Evolutionary conservation across 2,888 invertebrate species (phyloP), one percentile per base, ranked within the genome.

Genomic region (Caenorhabditis becei): DNA sequence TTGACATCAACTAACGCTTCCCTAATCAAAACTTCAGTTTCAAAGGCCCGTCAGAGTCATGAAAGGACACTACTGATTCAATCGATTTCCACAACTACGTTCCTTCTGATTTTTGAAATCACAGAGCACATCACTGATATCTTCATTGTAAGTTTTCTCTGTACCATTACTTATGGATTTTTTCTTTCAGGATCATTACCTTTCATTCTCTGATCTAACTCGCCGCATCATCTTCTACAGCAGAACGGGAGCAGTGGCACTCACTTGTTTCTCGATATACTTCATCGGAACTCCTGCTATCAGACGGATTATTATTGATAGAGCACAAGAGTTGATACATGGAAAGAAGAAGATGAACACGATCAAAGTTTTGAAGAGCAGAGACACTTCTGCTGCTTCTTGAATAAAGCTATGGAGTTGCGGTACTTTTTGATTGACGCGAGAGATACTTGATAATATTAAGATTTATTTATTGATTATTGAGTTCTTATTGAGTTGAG

Each of bases 1-100:
- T 62, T n/a, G 20, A 26, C 7, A 35, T n/a, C n/a, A n/a, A n/a
- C n/a, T n/a, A n/a, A n/a, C n/a, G n/a, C n/a, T n/a, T n/a, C n/a
- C n/a, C n/a, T n/a, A n/a, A n/a, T n/a, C n/a, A n/a, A n/a, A n/a
- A n/a, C n/a, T n/a, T n/a, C 54, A 71, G 71, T 58, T 11, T 18
- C 59, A 26, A 69, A 49, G 47, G 41, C 58, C 23, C 59, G 59
- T 10, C 58, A 49, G 23, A 71, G 62, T 16, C 62, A 56, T 16
- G 71, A 71, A n/a, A 53, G 44, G 8, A 47, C 71, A 2, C 28
- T 71, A 7, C 35, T 71, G 23, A 47, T 71, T 10, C 71, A 71
- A 14, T 71, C 71, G 5, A 26, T 71, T n/a, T 49, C 71, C 3
- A 62, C 71, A 10, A 71, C 71, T 7, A 51, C 71, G 1, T 71